These are phyloP conservation scores for Aurelia sp. DNA, from an alignment of 30 jellyfish, hydroid and myxozoan species.

Conservation along the genomic window DNA sequence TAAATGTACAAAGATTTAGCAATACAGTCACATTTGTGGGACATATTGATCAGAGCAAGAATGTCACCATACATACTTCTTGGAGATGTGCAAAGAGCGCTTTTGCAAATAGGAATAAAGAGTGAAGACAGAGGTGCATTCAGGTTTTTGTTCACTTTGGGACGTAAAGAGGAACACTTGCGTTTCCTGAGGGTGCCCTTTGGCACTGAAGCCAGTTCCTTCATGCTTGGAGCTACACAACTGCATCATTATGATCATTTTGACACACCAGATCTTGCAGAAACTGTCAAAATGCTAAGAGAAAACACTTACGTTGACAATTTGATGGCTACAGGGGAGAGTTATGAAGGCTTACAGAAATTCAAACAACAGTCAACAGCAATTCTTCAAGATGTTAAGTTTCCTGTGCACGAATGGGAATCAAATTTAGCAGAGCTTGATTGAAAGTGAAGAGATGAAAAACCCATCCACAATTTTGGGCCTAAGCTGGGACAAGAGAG, in stretches of 20 bases:
- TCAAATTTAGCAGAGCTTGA: conserved; percentile 45
- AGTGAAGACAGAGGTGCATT: too few relatives aligned
- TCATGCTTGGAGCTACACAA: conserved; percentile 30
- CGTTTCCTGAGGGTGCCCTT: conserved; percentile 37
- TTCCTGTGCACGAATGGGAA: conserved; percentile 75
- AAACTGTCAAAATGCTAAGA: too few relatives aligned
- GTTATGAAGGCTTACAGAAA: too few relatives aligned
- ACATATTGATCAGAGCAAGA: conserved; percentile 63
- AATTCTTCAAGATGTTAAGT: conserved; percentile 12
- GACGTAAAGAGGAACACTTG: too few relatives aligned
- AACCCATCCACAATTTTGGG: conserved; percentile 39
- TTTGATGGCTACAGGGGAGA: too few relatives aligned
- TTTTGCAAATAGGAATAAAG: too few relatives aligned
- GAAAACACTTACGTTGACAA: too few relatives aligned
- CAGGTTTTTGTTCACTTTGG: too few relatives aligned
- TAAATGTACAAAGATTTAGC: conserved; percentile 47
- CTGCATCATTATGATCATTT: neutral
- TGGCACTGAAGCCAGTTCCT: conserved; percentile 27
- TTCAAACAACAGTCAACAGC: conserved; percentile 35
- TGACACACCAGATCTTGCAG: neutral
- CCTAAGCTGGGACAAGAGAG: conserved; percentile 37
- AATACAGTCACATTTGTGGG: conserved; percentile 65
- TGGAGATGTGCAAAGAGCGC: too few relatives aligned
- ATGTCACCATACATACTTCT: too few relatives aligned
- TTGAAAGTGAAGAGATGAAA: conserved; percentile 52